Base-by-base conservation (phyloP, 2,888 invertebrate genomes). In the Fragum fragum region DNA sequence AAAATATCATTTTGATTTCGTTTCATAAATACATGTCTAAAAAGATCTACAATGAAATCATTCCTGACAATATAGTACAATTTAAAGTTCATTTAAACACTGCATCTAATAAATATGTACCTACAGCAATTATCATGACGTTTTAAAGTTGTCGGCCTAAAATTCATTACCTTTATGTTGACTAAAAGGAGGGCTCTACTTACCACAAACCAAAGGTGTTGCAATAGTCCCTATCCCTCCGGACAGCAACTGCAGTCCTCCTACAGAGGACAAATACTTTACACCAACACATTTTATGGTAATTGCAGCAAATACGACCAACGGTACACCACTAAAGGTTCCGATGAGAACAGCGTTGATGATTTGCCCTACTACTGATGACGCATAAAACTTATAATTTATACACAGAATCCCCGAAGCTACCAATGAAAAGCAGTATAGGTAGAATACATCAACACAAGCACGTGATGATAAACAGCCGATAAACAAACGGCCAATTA, bases 181-280 rank as follows among this genome's bases (percentile, higher is more conserved):
- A n/a, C n/a, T n/a, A n/a, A n/a, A n/a, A n/a, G n/a, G n/a, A n/a
- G n/a, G n/a, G n/a, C n/a, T n/a, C 2, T 32, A 29, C 32, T 36
- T 63, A 63, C 63, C 63, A 36, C 36, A 63, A 6, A 63, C 5
- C 5, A 63, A 16, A 11, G 63, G 63, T 18, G 23, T n/a, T 2
- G 29, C 29, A n/a, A 63, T 63, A 18, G 11, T 36, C 16, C 63
- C 36, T 32, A 63, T n/a, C 29, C 63, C 63, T 11, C 63, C 63
- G 18, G 28, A 63, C 63, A 29, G 6, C 32, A 63, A 63, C 32
- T 63, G 36, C 16, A 63, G n/a, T 3, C 63, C 63, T 9, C 32
- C 39, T 32, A 21, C 21, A 6, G 29, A 11, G 9, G 63, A 29
- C 18, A 63, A 21, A 21, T 63, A 63, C 39, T 63, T 36, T 32